phyloP scores from a whole-genome alignment of 2,888 invertebrate species.

The Callinectes sapidus region DNA sequence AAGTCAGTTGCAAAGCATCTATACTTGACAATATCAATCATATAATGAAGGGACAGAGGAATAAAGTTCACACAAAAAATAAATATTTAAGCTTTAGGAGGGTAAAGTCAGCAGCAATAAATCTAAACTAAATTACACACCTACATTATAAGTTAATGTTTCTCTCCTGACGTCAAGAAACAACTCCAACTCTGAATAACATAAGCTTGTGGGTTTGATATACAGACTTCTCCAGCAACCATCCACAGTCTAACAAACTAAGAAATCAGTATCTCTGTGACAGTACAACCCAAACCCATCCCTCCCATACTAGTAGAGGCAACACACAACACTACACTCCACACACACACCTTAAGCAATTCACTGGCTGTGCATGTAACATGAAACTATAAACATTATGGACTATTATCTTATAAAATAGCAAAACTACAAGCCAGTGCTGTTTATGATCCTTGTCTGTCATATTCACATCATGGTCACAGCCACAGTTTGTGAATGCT shows the following conservation, averaged over 20 bases:
- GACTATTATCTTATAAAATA: background rate
- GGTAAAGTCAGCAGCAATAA: background rate
- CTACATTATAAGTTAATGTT: background rate
- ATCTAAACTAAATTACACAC: background rate
- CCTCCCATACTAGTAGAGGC: background rate
- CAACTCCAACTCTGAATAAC: background rate
- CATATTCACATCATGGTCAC: background rate
- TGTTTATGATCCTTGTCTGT: background rate
- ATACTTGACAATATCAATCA: background rate
- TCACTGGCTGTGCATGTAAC: background rate
- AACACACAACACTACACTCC: background rate
- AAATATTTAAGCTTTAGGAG: background rate
- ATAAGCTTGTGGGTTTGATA: constrained; percentile 18
- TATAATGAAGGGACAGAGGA: background rate
- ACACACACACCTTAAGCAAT: background rate
- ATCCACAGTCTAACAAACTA: background rate
- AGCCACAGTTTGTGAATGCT: background rate
- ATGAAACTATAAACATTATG: background rate
- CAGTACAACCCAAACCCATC: background rate
- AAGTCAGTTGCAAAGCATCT: background rate
- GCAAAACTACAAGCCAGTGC: background rate
- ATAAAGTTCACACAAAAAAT: background rate
- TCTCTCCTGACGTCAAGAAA: background rate
- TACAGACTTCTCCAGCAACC: background rate
- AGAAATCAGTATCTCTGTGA: background rate